These are phyloP conservation scores for Scophthalmus maximus DNA, from an alignment of 2,113 vertebrate species.

Conservation along the genomic window DNA sequence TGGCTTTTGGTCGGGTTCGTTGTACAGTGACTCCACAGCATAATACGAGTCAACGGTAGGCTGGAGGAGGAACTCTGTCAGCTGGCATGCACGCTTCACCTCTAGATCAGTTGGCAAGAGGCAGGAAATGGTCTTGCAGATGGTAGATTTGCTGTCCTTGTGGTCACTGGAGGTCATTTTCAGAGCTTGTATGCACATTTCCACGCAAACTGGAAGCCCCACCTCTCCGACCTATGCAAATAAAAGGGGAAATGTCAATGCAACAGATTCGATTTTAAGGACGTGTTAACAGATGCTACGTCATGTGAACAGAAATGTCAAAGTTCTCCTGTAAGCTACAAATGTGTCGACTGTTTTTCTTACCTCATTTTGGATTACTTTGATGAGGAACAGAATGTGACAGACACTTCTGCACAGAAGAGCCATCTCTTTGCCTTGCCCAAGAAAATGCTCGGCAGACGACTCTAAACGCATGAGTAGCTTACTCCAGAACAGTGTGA, in stretches of 20 bases:
- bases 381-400: conserved; percentile 99
- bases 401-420: conserved; percentile 97
- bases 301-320: not conserved
- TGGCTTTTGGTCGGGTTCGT: conserved; percentile 98
- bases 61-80: conserved; percentile 97
- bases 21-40: conserved; percentile 97
- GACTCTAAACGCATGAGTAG: conserved; percentile 95
- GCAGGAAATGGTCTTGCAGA: conserved; percentile 99
- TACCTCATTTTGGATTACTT: conserved; percentile 99
- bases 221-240: conserved; percentile 89
- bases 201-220: conserved; percentile 97
- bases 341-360: conserved; percentile 52
- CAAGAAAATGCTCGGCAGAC: conserved; percentile 92
- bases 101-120: conserved; percentile 97
- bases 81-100: conserved; percentile 97
- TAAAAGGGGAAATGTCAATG: conserved; percentile 14
- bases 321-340: not conserved
- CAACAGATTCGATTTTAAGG: not conserved
- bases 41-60: conserved; percentile 98
- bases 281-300: not conserved
- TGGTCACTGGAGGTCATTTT: conserved; percentile 93
- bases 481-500: conserved; percentile 99
- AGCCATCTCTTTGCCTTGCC: conserved; percentile 94
- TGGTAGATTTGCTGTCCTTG: conserved; percentile 93
- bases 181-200: conserved; percentile 96